These are phyloP conservation scores for Antheraea yamamai DNA, from an alignment of 2,888 invertebrate genomes.

Conservation along the genomic window DNA sequence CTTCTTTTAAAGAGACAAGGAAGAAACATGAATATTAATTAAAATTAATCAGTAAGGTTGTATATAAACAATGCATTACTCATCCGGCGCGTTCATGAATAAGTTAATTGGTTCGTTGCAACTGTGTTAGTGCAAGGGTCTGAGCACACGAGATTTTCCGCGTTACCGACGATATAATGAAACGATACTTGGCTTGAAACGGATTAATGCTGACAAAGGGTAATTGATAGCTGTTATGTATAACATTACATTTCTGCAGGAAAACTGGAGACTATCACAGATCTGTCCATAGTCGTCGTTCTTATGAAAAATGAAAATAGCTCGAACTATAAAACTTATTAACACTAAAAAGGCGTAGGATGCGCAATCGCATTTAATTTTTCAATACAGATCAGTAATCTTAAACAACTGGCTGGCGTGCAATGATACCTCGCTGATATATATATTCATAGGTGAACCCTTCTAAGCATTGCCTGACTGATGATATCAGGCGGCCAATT, in stretches of 20 bases:
- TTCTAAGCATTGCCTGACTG: no score
- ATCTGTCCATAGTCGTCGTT: neutral
- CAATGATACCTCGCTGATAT: no score
- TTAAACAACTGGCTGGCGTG: no score
- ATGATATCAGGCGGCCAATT: no score
- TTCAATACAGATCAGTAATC: no score
- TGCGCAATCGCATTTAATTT: no score
- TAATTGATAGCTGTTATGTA: neutral
- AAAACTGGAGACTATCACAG: neutral
- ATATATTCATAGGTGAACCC: no score
- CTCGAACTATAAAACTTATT: no score
- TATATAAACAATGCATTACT: constrained; percentile 25
- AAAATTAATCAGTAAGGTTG: constrained; percentile 6
- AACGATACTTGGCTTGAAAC: neutral
- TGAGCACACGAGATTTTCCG: constrained; percentile 23
- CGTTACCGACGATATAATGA: neutral
- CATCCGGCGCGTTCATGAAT: constrained; percentile 63
- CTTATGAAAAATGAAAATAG: neutral
- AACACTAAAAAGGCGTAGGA: no score
- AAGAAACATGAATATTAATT: neutral
- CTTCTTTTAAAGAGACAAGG: neutral
- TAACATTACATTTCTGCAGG: neutral
- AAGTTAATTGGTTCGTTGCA: constrained; percentile 64
- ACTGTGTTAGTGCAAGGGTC: constrained; percentile 37
- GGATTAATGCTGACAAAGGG: neutral